phyloP scores from a whole-genome alignment of 2,797 vertebrate genomes.

The Paratrypauchen microcephalus region DNA sequence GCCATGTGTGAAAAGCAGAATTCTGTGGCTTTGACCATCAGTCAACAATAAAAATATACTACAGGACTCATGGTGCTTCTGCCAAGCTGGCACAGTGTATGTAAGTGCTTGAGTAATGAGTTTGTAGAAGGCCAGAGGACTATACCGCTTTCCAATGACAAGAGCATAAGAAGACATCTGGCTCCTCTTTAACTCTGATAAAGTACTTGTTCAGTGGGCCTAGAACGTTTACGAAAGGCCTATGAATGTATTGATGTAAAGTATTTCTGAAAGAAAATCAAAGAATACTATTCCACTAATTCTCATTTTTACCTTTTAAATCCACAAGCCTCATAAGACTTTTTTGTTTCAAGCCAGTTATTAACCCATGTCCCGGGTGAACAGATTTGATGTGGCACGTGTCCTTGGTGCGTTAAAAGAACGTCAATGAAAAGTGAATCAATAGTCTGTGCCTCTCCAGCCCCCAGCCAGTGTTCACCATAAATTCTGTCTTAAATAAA shows the following conservation, averaged over 20 bases:
- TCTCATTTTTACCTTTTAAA: slow-evolving; percentile 58
- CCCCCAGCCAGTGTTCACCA: slow-evolving; percentile 60
- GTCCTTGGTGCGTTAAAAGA: slow-evolving; percentile 79
- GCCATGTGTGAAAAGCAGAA: slow-evolving; percentile 43
- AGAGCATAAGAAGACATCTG: slow-evolving; percentile 41
- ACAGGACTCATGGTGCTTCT: slow-evolving; percentile 46
- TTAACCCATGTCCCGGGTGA: slow-evolving; percentile 62
- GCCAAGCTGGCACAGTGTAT: slow-evolving; percentile 30
- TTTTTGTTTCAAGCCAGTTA: slow-evolving; percentile 71
- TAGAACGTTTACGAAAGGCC: slow-evolving; percentile 48
- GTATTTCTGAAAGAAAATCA: slow-evolving; percentile 62
- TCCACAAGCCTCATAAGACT: slow-evolving; percentile 55
- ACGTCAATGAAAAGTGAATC: slow-evolving; percentile 71
- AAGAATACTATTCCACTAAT: slow-evolving; percentile 39
- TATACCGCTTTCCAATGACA: slow-evolving; percentile 31
- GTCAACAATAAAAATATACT: slow-evolving; percentile 63
- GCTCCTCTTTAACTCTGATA: slow-evolving; percentile 52
- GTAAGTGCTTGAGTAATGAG: slow-evolving; percentile 32
- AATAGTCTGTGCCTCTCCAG: slow-evolving; percentile 62
- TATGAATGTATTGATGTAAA: slow-evolving; percentile 38
- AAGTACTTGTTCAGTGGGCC: slow-evolving; percentile 44
- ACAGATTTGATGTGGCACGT: slow-evolving; percentile 72
- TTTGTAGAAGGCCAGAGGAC: slow-evolving; percentile 30
- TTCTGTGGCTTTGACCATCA: slow-evolving; percentile 42
- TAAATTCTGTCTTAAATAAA: slow-evolving; percentile 68